A percentile compares a stretch with the other conserved stretches of the same genome.
These are phyloP conservation scores for Sterrhoptilus dennistouni DNA, from an alignment of 2,113 vertebrate species.

Conservation along the genomic window DNA sequence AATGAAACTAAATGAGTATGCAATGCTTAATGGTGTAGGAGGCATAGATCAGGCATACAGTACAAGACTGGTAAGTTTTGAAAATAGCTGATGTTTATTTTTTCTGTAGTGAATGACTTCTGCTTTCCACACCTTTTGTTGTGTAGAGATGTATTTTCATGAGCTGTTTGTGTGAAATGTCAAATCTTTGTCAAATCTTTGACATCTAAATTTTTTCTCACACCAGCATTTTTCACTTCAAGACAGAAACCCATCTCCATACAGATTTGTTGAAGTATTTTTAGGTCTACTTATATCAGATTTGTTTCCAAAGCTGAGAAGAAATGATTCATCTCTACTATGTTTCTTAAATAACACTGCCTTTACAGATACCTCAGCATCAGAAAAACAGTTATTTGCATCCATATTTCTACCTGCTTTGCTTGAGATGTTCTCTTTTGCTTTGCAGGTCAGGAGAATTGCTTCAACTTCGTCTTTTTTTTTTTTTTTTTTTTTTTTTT, in stretches of 20 bases:
- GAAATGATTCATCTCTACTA: not conserved
- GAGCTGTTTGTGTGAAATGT: not conserved
- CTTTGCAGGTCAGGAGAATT: not conserved
- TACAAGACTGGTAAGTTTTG: not conserved
- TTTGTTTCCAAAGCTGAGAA: not conserved
- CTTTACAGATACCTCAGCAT: not conserved
- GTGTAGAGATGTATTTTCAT: not conserved
- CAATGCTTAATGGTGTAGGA: not conserved
- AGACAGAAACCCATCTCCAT: not conserved
- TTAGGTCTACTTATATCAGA: not conserved
- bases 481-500: no score
- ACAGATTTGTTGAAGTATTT: not conserved
- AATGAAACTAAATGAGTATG: not conserved
- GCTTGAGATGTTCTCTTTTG: not conserved
- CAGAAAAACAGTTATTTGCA: not conserved
- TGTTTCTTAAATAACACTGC: not conserved
- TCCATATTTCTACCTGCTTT: not conserved
- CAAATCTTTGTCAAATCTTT: not conserved
- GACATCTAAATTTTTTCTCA: not conserved
- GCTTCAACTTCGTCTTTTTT: not conserved
- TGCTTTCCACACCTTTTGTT: not conserved
- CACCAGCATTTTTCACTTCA: not conserved
- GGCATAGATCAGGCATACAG: not conserved
- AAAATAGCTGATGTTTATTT: not conserved
- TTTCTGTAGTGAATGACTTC: not conserved